A percentile compares a stretch with the other conserved stretches of the same genome.
phyloP scores from a whole-genome alignment of 1,140 invertebrate species.

The Propsilocerus akamusi region DNA sequence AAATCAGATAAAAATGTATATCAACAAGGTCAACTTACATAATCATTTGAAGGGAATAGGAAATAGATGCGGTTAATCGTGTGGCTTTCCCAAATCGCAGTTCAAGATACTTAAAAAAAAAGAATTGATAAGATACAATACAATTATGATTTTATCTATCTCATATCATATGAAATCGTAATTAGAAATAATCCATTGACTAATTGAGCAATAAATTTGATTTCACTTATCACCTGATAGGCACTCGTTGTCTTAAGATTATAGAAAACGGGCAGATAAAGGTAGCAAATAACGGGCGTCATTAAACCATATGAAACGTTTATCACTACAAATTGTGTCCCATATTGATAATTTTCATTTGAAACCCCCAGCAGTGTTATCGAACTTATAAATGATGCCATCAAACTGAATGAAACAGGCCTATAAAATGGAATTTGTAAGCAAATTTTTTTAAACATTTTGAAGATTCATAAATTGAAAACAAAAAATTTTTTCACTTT shows the following conservation, averaged over 20 bases:
- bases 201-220: no score
- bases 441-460: neutral
- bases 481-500: neutral
- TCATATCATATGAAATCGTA: neutral
- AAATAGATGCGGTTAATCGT: conserved; percentile 47
- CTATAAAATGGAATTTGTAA: neutral
- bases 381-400: conserved; percentile 90
- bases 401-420: conserved; percentile 70
- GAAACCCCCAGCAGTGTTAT: conserved; percentile 76
- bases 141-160: neutral
- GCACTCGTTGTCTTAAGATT: conserved; percentile 67
- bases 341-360: conserved; percentile 67
- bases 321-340: conserved; percentile 67
- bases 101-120: conserved; percentile 53
- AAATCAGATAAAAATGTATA: no score
- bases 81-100: conserved; percentile 50
- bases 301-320: conserved; percentile 65
- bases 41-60: conserved; percentile 66
- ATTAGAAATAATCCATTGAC: no score
- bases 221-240: conserved; percentile 56
- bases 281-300: conserved; percentile 58
- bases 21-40: no score
- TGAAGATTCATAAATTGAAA: neutral
- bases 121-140: conserved; percentile 8
- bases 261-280: conserved; percentile 81